These are phyloP conservation scores for Propithecus coquereli DNA, from an alignment of 2,113 vertebrate species.

Conservation along the genomic window DNA sequence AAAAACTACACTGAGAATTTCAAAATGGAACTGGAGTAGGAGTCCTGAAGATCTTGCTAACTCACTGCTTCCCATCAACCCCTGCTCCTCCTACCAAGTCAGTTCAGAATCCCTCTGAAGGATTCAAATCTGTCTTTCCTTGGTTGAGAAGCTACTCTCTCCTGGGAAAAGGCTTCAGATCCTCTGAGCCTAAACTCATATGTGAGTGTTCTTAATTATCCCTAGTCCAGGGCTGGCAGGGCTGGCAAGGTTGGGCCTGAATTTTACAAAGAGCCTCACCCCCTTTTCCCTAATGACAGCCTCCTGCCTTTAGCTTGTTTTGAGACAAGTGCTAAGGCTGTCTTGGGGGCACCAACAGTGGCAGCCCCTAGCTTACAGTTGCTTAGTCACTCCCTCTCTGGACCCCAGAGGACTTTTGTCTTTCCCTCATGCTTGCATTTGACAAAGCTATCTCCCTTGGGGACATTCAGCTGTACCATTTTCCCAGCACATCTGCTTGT, in stretches of 20 bases:
- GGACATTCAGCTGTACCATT: slow-evolving; percentile 56
- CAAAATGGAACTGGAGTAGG: not conserved
- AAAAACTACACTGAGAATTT: not conserved
- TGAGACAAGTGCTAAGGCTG: not conserved
- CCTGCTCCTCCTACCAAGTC: not conserved
- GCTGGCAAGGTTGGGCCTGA: not conserved
- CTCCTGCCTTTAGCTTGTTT: not conserved
- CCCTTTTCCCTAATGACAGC: not conserved
- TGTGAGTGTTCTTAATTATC: not conserved
- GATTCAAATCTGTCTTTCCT: not conserved
- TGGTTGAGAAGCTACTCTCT: not conserved
- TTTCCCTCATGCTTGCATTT: not conserved
- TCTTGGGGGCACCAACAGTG: not conserved
- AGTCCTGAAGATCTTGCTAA: not conserved
- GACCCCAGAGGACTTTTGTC: not conserved
- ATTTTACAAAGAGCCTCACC: not conserved
- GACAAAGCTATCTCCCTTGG: slow-evolving; percentile 56
- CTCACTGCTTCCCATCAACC: not conserved
- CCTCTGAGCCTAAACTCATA: not conserved
- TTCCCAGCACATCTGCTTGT: slow-evolving; percentile 58
- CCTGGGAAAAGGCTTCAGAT: not conserved
- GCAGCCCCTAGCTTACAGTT: not conserved
- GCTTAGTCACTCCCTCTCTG: not conserved
- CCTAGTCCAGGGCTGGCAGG: not conserved
- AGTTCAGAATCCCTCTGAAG: not conserved